A percentile compares a stretch with the other conserved stretches of the same genome.
Conservation (phyloP, 1,140 invertebrate genomes). For the Centruroides vittatus region DNA sequence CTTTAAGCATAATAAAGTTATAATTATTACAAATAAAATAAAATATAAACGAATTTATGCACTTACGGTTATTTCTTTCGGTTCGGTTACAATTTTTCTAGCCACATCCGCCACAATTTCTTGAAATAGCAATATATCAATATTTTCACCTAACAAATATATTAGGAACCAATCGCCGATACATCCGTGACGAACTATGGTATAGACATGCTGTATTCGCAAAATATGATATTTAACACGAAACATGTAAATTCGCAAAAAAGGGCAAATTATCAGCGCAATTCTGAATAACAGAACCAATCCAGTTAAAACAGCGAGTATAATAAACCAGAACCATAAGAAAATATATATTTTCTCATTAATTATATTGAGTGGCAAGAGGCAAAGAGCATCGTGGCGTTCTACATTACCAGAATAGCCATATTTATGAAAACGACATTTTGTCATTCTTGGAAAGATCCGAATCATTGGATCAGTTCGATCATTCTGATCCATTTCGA, state of each 20-base stretch:
- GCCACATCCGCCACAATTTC: conserved; percentile 84
- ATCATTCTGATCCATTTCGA: conserved; percentile 56
- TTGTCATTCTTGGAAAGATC: conserved; percentile 73
- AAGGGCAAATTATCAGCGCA: conserved; percentile 6
- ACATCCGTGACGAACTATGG: conserved; percentile 39
- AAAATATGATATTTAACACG: conserved; percentile 1
- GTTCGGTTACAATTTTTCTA: conserved; percentile 42
- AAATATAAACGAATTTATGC: conserved; percentile 30
- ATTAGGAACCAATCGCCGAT: conserved; percentile 71
- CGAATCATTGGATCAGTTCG: conserved; percentile 39
- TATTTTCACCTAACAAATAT: conserved; percentile 85
- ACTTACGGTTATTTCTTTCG: conserved; percentile 37
- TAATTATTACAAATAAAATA: no score
- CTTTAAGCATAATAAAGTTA: no score
- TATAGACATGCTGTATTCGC: conserved; percentile 1
- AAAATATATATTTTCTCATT: conserved; percentile 30
- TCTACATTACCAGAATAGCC: conserved; percentile 48
- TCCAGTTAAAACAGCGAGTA: conserved; percentile 21
- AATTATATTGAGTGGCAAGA: conserved; percentile 34
- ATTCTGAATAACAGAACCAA: conserved; percentile 14
- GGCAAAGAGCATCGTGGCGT: conserved; percentile 23
- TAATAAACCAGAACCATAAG: conserved; percentile 25
- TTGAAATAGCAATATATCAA: conserved; percentile 81
- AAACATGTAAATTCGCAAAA: conserved; percentile 6
- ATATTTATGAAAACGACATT: conserved; percentile 83